A percentile compares a stretch with the other conserved stretches of the same genome.
Evolutionary conservation across 2,888 invertebrate genomes (phyloP).

Genomic region (Chydorus sphaericus): DNA sequence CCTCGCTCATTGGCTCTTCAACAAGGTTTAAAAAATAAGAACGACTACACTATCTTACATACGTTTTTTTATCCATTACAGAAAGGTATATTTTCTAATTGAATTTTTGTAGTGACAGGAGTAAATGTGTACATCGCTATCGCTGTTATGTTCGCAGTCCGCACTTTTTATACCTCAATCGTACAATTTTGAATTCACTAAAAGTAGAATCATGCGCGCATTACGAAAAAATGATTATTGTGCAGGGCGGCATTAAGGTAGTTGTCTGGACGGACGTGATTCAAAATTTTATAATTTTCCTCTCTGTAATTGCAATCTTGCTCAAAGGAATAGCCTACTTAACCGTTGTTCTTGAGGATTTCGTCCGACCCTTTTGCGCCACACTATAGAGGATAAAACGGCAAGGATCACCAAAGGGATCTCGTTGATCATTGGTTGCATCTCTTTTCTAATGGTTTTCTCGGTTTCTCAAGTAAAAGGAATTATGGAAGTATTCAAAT

Average conservation of each 20-base stretch:
- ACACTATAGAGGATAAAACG: slow-evolving; percentile 24
- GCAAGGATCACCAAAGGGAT: slow-evolving; percentile 47
- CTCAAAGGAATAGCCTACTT: no score
- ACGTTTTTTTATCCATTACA: not conserved
- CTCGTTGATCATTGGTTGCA: slow-evolving; percentile 51
- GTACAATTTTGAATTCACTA: slow-evolving; percentile 22
- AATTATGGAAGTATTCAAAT: slow-evolving; percentile 57
- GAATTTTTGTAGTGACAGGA: slow-evolving; percentile 30
- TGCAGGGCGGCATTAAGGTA: no score
- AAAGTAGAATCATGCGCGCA: no score
- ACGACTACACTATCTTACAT: no score
- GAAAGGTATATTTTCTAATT: not conserved
- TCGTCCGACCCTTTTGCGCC: slow-evolving; percentile 46
- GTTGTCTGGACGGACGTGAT: no score
- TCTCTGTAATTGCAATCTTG: no score
- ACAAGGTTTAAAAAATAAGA: no score
- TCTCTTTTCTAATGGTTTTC: slow-evolving; percentile 68
- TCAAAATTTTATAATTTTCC: no score
- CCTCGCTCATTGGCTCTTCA: slow-evolving; percentile 69
- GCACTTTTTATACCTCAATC: slow-evolving; percentile 32
- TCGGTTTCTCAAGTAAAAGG: slow-evolving; percentile 74
- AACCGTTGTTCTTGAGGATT: slow-evolving; percentile 78
- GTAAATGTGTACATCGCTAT: slow-evolving; percentile 32
- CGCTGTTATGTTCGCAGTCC: slow-evolving; percentile 30
- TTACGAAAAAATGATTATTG: no score